phyloP scores from a whole-genome alignment of 2,113 vertebrate species.

The Rhea americana region DNA sequence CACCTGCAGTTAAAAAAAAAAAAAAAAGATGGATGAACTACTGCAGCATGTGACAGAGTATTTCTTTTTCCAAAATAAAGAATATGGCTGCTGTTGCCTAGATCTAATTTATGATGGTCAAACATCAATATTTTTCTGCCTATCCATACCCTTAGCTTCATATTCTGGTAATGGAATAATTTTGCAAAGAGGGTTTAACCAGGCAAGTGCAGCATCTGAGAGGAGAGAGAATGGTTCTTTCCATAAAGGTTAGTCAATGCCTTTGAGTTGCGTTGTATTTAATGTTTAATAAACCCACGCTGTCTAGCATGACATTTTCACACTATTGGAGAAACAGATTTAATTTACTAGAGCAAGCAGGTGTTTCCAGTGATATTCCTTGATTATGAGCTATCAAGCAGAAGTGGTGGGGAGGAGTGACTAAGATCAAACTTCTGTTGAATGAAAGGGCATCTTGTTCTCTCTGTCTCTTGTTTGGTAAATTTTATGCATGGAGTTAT shows the following conservation, averaged over 20 bases:
- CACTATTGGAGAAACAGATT: neutral
- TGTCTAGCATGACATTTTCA: neutral
- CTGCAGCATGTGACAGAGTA: neutral
- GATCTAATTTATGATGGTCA: neutral
- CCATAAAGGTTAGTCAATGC: neutral
- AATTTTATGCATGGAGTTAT: neutral
- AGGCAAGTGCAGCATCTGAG: neutral
- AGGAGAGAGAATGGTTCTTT: neutral
- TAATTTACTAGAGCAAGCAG: neutral
- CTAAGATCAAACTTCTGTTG: neutral
- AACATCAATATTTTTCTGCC: neutral
- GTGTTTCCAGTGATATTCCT: neutral
- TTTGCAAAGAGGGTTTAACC: neutral
- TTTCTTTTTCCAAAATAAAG: neutral
- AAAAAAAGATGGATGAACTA: neutral
- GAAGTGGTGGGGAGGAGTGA: neutral
- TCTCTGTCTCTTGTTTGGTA: neutral
- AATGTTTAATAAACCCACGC: neutral
- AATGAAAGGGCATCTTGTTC: neutral
- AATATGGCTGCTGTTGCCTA: neutral
- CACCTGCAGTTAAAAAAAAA: neutral
- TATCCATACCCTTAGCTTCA: neutral
- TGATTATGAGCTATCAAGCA: neutral
- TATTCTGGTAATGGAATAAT: neutral
- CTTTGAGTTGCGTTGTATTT: neutral